Conservation (phyloP, 2,113 vertebrate species). For the Pterocles orientalis region DNA sequence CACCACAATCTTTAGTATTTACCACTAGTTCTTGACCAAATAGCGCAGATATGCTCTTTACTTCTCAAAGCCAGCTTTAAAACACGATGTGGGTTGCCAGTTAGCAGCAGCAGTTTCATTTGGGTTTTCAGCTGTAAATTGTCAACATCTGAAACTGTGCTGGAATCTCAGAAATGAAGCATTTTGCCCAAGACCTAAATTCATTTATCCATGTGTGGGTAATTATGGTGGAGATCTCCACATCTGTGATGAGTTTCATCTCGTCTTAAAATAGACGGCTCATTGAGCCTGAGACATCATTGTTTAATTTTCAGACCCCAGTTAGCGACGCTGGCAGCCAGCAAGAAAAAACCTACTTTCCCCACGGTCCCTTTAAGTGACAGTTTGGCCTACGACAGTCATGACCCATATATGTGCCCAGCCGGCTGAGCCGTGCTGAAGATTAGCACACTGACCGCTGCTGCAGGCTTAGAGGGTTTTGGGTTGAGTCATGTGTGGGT, state of each 20-base stretch:
- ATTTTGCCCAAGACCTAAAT: neutral
- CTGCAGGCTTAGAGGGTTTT: neutral
- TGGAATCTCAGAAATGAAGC: neutral
- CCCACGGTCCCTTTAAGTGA: neutral
- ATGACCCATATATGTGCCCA: fast-evolving
- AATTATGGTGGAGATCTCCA: neutral
- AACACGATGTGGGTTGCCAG: neutral
- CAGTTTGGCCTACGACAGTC: neutral
- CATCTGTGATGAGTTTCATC: fast-evolving
- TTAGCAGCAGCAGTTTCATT: neutral
- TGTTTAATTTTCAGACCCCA: neutral
- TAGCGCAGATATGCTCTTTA: neutral
- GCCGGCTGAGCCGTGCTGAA: neutral
- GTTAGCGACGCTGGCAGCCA: neutral
- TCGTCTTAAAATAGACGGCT: neutral
- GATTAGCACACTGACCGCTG: neutral
- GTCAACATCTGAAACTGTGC: neutral
- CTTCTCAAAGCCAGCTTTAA: neutral
- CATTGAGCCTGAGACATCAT: neutral
- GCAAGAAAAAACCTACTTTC: neutral
- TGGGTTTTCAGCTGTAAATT: neutral
- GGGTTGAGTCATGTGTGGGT: neutral
- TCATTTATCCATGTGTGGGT: neutral
- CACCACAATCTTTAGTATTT: neutral
- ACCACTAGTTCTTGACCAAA: neutral